These are phyloP conservation scores for Taurulus bubalis DNA, from an alignment of 2,113 vertebrate genomes.

Conservation along the genomic window DNA sequence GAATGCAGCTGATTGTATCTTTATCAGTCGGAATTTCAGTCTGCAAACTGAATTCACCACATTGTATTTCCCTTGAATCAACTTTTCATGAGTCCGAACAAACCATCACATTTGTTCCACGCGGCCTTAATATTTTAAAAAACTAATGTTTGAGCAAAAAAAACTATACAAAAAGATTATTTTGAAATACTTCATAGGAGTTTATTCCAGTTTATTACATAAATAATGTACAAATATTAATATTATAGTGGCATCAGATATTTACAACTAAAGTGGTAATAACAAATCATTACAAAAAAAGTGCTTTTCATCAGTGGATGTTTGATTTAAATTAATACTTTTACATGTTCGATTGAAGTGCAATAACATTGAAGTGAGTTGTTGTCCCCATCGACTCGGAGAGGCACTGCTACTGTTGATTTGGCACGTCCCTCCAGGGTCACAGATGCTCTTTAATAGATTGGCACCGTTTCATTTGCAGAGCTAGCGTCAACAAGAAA, in stretches of 20 bases:
- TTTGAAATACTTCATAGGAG: not conserved
- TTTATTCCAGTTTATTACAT: slow-evolving; percentile 53
- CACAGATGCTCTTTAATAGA: slow-evolving; percentile 44
- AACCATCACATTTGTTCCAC: slow-evolving; percentile 16
- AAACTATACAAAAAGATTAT: not conserved
- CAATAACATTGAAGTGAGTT: slow-evolving; percentile 21
- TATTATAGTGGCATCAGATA: slow-evolving; percentile 22
- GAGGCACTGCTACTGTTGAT: slow-evolving; percentile 11
- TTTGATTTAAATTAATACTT: slow-evolving; percentile 22
- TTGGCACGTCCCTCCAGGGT: slow-evolving; percentile 30
- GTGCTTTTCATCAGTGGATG: slow-evolving; percentile 21
- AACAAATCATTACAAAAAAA: slow-evolving; percentile 51
- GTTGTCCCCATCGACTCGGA: not conserved
- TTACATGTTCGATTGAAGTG: slow-evolving; percentile 33
- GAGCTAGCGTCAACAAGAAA: slow-evolving; percentile 47
- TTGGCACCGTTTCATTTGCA: slow-evolving; percentile 34
- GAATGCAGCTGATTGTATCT: slow-evolving; percentile 73
- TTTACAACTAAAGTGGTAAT: slow-evolving; percentile 45
- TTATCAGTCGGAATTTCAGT: slow-evolving; percentile 33
- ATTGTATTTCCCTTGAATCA: slow-evolving; percentile 55
- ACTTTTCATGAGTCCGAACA: slow-evolving; percentile 24
- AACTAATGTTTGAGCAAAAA: not conserved
- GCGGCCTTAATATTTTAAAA: not conserved
- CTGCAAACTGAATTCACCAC: slow-evolving; percentile 49
- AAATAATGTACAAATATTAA: slow-evolving; percentile 58